A percentile compares a stretch with the other conserved stretches of the same genome.
These are phyloP conservation scores for Gnatocerus cornutus DNA, from an alignment of 2,888 invertebrate genomes.

Conservation along the genomic window DNA sequence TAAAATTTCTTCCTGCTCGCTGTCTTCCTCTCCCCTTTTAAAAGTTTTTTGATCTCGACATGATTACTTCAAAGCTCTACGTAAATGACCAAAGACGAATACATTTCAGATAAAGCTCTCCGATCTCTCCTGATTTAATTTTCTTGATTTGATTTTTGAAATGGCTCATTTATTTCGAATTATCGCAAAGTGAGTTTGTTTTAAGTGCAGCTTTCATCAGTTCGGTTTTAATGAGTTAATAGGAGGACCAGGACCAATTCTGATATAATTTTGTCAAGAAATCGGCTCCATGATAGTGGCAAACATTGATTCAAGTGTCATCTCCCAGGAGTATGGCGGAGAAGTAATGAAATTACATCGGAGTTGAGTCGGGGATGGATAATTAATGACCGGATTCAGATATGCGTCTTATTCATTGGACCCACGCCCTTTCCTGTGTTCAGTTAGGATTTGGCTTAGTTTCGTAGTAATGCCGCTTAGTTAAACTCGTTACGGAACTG, in stretches of 20 bases:
- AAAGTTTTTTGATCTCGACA: conserved; percentile 34
- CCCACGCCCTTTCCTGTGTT: conserved; percentile 28
- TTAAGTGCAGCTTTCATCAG: conserved; percentile 21
- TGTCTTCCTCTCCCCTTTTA: conserved; percentile 20
- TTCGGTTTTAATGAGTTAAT: conserved; percentile 23
- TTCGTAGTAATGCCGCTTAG: conserved; percentile 33
- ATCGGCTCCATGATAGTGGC: conserved; percentile 33
- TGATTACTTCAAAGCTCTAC: conserved; percentile 39
- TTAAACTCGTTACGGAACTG: conserved; percentile 47
- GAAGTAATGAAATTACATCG: conserved; percentile 50
- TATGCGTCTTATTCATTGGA: conserved; percentile 52
- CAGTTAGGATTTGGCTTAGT: conserved; percentile 26
- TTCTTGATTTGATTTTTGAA: conserved; percentile 41
- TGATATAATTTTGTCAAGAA: conserved; percentile 38
- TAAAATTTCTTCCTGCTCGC: conserved; percentile 20
- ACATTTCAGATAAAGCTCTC: conserved; percentile 42
- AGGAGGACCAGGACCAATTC: conserved; percentile 12
- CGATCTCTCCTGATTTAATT: conserved; percentile 36
- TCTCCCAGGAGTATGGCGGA: conserved; percentile 32
- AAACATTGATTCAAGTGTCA: conserved; percentile 50
- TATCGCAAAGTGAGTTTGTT: conserved; percentile 31
- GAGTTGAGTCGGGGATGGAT: conserved; percentile 50
- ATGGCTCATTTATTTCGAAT: conserved; percentile 37
- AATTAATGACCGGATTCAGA: conserved; percentile 53
- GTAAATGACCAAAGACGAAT: conserved; percentile 43